These are phyloP conservation scores for Calameuta filiformis DNA, from an alignment of 2,888 invertebrate genomes.

Conservation along the genomic window DNA sequence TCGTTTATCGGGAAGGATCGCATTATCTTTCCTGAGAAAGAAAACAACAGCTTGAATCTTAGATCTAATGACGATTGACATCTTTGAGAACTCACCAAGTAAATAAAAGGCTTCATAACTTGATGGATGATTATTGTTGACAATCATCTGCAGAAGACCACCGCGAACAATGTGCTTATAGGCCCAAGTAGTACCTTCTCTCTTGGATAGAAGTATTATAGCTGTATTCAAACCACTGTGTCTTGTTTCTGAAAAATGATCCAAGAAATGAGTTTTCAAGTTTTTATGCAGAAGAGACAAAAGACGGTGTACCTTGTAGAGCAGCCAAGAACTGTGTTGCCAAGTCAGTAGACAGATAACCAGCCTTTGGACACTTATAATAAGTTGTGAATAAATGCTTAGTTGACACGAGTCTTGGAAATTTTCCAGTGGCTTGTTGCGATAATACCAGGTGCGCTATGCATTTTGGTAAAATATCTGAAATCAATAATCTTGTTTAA, in stretches of 20 bases:
- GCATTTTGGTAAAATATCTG: slow-evolving; percentile 62
- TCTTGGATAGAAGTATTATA: slow-evolving; percentile 64
- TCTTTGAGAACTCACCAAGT: slow-evolving; percentile 42
- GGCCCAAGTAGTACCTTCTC: slow-evolving; percentile 60
- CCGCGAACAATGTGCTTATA: slow-evolving; percentile 56
- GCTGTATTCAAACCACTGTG: slow-evolving; percentile 41
- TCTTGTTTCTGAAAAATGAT: slow-evolving; percentile 33
- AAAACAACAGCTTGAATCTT: not conserved
- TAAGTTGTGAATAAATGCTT: slow-evolving; percentile 56
- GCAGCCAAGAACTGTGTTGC: slow-evolving; percentile 55
- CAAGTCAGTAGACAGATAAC: slow-evolving; percentile 45
- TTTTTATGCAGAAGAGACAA: not conserved
- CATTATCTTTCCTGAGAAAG: slow-evolving; percentile 47
- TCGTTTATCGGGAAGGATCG: slow-evolving; percentile 46
- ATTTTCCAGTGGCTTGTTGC: slow-evolving; percentile 43
- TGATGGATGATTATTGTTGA: slow-evolving; percentile 39
- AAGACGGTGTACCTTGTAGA: slow-evolving; percentile 53
- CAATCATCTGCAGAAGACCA: slow-evolving; percentile 47
- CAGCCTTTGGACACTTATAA: slow-evolving; percentile 62
- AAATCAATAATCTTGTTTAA: slow-evolving; percentile 23
- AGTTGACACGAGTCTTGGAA: slow-evolving; percentile 54
- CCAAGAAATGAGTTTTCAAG: not conserved
- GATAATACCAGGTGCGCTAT: slow-evolving; percentile 60
- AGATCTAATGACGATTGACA: not conserved
- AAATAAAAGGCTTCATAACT: slow-evolving; percentile 47